phyloP scores from a whole-genome alignment of 2,888 invertebrate genomes.

The Tetranychus piercei region DNA sequence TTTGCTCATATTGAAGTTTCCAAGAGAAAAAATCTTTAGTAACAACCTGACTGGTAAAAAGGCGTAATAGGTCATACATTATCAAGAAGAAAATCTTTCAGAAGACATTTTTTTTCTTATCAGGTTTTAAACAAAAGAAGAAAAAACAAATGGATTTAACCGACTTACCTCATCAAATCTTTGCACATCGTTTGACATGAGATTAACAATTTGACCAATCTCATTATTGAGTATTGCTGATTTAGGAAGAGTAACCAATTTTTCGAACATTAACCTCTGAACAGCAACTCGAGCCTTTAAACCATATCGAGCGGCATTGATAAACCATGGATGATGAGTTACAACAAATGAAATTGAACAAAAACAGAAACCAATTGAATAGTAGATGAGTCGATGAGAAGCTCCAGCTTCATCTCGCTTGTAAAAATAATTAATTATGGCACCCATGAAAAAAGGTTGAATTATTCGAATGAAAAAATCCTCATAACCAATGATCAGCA shows the following conservation, averaged over 20 bases:
- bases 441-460: constrained; percentile 13
- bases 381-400: neutral
- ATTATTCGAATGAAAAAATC: constrained; percentile 9
- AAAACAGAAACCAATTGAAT: neutral
- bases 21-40: neutral
- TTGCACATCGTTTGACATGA: constrained; percentile 86
- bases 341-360: constrained; percentile 7
- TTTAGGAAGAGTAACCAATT: constrained; percentile 39
- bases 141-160: neutral
- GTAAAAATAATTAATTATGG: constrained; percentile 8
- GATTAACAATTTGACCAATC: constrained; percentile 75
- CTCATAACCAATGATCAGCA: constrained; percentile 10
- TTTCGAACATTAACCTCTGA: neutral
- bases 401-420: neutral
- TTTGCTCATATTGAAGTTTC: too few relatives aligned
- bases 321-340: constrained; percentile 10
- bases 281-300: constrained; percentile 6
- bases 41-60: neutral
- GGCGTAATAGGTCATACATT: too few relatives aligned
- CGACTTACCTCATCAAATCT: constrained; percentile 47
- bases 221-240: constrained; percentile 67
- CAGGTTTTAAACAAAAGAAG: too few relatives aligned
- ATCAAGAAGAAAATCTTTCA: too few relatives aligned
- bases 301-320: neutral
- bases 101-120: too few relatives aligned